Percentiles rank a stretch among this genome's conserved stretches.
Conservation (phyloP, 1,140 invertebrate species). For the Sycobia sp. region DNA sequence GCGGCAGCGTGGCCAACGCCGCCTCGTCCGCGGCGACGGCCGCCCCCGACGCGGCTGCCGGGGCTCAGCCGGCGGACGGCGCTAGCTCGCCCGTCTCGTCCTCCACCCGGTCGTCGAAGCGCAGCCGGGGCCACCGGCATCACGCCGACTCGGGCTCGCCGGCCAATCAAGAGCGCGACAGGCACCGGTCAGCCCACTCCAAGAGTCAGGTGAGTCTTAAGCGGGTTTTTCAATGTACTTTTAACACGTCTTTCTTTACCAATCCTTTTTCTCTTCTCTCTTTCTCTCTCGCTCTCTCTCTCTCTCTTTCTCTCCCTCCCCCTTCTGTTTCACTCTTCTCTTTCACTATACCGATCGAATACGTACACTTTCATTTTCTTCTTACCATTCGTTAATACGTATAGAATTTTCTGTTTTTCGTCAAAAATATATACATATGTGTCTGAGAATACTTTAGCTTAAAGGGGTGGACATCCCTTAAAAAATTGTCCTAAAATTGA, state of each 20-base stretch:
- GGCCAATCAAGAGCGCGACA: conserved; percentile 33
- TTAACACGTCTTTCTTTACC: background rate
- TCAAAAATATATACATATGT: too few species aligned
- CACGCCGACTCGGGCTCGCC: conserved; percentile 50
- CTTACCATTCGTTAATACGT: background rate
- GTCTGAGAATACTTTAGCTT: too few species aligned
- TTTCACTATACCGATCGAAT: too few species aligned
- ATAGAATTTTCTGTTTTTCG: too few species aligned
- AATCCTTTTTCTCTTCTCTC: conserved; percentile 14
- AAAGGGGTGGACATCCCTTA: too few species aligned
- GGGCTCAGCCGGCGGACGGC: conserved; percentile 45
- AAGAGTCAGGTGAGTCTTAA: conserved; percentile 57
- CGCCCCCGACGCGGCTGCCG: conserved; percentile 58
- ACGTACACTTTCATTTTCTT: background rate
- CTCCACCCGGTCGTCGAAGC: conserved; percentile 1
- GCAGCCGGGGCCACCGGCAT: conserved; percentile 46
- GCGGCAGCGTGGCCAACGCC: too few species aligned
- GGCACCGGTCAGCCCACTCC: conserved; percentile 28
- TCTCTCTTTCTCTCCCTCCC: background rate
- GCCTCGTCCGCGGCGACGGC: too few species aligned
- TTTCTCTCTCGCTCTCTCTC: background rate
- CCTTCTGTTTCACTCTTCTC: background rate
- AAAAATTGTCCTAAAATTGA: too few species aligned
- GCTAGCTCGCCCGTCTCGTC: conserved; percentile 36
- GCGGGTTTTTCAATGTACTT: background rate